Conservation (phyloP, 2,888 invertebrate genomes). For the Diadegma fenestrale region DNA sequence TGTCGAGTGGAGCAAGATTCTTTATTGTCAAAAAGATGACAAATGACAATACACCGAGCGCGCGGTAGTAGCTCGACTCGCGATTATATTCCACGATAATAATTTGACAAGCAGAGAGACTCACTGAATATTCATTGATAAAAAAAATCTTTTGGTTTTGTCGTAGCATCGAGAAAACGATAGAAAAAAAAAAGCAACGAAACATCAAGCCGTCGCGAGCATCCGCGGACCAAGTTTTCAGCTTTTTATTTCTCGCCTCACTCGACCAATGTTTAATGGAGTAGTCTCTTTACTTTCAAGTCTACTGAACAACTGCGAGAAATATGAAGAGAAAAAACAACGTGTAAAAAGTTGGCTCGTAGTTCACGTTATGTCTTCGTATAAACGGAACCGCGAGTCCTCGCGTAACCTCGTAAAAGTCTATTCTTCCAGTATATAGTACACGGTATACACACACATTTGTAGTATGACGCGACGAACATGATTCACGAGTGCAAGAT, state of each 20-base stretch:
- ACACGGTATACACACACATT: conserved; percentile 18
- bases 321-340: conserved; percentile 2
- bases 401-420: conserved; percentile 30
- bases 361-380: conserved; percentile 30
- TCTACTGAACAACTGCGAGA: conserved; percentile 14
- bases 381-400: conserved; percentile 38
- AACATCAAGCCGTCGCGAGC: background rate
- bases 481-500: background rate
- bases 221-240: conserved; percentile 15
- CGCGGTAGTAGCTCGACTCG: conserved; percentile 1
- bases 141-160: conserved; percentile 8
- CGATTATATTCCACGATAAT: conserved; percentile 47
- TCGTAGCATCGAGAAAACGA: conserved; percentile 12
- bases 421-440: conserved; percentile 17
- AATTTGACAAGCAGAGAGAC: conserved; percentile 34
- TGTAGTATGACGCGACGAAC: background rate
- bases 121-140: conserved; percentile 61
- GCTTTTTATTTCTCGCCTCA: conserved; percentile 27
- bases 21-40: conserved; percentile 66
- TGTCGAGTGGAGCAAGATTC: conserved; percentile 37
- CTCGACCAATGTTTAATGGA: conserved; percentile 38
- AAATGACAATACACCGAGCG: conserved; percentile 51
- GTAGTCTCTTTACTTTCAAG: conserved; percentile 26
- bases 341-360: conserved; percentile 53
- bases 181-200: background rate